Percentiles rank a stretch among this genome's conserved stretches.
These are phyloP conservation scores for Electrona antarctica DNA, from an alignment of 2,113 vertebrate species.

Conservation along the genomic window DNA sequence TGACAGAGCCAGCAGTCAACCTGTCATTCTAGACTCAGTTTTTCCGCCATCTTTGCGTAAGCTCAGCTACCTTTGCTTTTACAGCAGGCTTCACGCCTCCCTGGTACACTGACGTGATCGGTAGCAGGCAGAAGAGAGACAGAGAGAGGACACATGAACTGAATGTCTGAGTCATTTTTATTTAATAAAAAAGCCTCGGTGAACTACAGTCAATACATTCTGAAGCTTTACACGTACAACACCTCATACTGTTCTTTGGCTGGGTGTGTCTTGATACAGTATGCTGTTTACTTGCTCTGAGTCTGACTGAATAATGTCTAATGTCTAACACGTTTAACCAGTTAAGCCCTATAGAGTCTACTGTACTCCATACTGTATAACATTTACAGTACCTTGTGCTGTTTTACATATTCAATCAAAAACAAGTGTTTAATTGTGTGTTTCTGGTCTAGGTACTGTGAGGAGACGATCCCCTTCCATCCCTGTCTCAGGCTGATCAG, in stretches of 20 bases:
- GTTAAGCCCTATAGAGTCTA: no score
- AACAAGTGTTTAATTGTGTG: background rate
- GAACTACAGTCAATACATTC: no score
- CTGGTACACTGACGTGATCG: slow-evolving; percentile 11
- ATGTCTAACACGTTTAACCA: no score
- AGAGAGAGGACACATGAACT: slow-evolving; percentile 9
- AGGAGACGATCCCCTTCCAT: slow-evolving; percentile 89
- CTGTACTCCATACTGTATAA: no score
- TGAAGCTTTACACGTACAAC: background rate
- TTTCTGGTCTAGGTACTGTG: slow-evolving; percentile 85
- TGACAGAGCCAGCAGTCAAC: slow-evolving; percentile 53
- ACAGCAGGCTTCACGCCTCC: background rate
- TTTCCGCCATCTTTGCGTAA: slow-evolving; percentile 52
- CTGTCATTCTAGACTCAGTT: slow-evolving; percentile 52
- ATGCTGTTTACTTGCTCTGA: no score
- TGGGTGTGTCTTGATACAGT: no score
- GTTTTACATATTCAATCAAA: no score
- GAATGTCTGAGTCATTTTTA: no score
- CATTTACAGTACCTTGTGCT: no score
- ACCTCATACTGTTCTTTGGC: background rate
- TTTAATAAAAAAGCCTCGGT: no score
- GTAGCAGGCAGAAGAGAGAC: background rate
- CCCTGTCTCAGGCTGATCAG: slow-evolving; percentile 92
- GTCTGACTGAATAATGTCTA: no score
- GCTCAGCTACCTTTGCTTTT: slow-evolving; percentile 5